These are phyloP conservation scores for Archips xylosteana DNA, from an alignment of 2,888 invertebrate genomes.

Conservation along the genomic window DNA sequence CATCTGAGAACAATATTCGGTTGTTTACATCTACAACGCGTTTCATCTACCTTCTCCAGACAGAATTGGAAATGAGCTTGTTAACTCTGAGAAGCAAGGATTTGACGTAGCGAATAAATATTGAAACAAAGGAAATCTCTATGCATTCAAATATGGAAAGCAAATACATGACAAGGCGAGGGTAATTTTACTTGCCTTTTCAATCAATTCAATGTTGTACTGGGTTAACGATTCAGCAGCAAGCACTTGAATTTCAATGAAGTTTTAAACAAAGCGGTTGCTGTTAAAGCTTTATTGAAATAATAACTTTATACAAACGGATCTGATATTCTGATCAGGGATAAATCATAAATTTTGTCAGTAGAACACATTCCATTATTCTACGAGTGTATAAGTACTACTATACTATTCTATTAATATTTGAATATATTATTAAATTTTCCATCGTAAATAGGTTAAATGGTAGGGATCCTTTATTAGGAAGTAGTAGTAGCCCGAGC, in stretches of 20 bases:
- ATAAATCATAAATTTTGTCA: neutral
- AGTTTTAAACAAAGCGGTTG: neutral
- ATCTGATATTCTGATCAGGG: neutral
- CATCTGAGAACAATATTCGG: conserved; percentile 15
- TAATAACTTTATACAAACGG: neutral
- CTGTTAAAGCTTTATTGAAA: neutral
- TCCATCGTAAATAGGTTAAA: no score
- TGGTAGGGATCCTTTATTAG: no score
- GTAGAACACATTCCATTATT: neutral
- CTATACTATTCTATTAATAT: no score
- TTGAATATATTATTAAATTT: no score
- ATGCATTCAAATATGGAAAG: conserved; percentile 27
- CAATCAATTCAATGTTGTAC: conserved; percentile 10
- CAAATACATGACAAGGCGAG: conserved; percentile 26
- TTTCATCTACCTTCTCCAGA: conserved; percentile 4
- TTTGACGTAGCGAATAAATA: conserved; percentile 27
- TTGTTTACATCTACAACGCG: conserved; percentile 17
- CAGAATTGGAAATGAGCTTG: conserved; percentile 32
- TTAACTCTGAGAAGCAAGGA: conserved; percentile 22
- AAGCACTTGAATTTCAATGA: conserved; percentile 19
- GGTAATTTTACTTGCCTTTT: conserved; percentile 17
- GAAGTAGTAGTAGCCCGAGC: no score
- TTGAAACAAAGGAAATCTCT: conserved; percentile 25
- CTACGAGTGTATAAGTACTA: no score
- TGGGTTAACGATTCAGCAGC: conserved; percentile 10